A percentile compares a stretch with the other conserved stretches of the same genome.
phyloP scores from a whole-genome alignment of 2,113 vertebrate genomes.

The Gila orcuttii region DNA sequence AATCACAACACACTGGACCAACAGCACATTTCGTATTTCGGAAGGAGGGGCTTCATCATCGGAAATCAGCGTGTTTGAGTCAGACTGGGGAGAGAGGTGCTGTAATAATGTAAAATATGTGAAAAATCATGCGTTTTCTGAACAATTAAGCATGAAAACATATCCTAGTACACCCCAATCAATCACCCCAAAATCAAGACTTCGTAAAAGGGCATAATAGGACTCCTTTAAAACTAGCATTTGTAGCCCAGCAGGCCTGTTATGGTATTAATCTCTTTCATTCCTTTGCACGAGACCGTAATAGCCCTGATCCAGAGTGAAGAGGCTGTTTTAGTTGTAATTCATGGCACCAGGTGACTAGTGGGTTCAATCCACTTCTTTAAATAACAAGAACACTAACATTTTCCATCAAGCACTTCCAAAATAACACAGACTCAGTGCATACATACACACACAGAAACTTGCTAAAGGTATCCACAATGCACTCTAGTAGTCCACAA shows the following conservation, averaged over 20 bases:
- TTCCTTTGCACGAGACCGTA: not conserved
- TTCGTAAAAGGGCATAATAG: too few relatives aligned
- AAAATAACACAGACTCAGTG: not conserved
- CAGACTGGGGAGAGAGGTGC: too few relatives aligned
- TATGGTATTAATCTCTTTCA: not conserved
- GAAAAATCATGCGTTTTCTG: too few relatives aligned
- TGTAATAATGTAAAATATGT: too few relatives aligned
- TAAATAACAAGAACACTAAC: slow-evolving; percentile 37
- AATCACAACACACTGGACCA: too few relatives aligned
- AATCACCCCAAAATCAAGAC: too few relatives aligned
- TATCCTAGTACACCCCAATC: too few relatives aligned
- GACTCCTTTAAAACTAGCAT: not conserved
- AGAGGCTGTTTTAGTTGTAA: not conserved
- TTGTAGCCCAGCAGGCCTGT: not conserved
- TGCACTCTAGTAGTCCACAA: not conserved
- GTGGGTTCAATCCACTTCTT: slow-evolving; percentile 28
- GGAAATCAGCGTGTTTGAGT: too few relatives aligned
- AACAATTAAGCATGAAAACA: too few relatives aligned
- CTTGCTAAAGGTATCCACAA: slow-evolving; percentile 16
- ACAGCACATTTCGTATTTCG: too few relatives aligned
- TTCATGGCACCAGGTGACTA: not conserved
- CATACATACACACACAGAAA: not conserved
- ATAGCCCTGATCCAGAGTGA: not conserved
- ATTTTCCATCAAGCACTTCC: slow-evolving; percentile 8
- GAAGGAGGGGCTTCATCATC: too few relatives aligned